Conservation (phyloP, 2,113 vertebrate species). For the Crotalus tigris region DNA sequence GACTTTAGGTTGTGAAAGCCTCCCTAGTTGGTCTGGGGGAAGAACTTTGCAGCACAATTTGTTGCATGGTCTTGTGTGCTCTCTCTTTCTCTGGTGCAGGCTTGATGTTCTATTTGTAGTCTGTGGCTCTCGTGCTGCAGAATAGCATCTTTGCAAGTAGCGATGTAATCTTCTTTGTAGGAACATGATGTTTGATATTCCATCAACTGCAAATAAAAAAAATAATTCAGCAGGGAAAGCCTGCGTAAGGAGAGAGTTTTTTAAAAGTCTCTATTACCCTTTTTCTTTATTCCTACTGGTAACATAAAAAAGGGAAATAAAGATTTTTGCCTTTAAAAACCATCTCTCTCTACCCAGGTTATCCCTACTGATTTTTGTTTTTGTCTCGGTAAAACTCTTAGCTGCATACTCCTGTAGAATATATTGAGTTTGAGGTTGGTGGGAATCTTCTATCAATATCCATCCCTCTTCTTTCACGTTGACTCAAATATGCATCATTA, state of each 20-base stretch:
- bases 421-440: not conserved
- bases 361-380: not conserved
- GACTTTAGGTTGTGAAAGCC: conserved; percentile 26
- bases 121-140: not conserved
- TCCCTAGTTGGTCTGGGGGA: not conserved
- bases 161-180: not conserved
- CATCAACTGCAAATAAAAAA: not conserved
- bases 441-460: not conserved
- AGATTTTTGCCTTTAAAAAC: not conserved
- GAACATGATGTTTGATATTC: conserved; percentile 6
- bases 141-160: not conserved
- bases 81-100: not conserved
- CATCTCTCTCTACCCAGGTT: not conserved
- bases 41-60: not conserved
- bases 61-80: not conserved
- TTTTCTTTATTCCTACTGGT: not conserved
- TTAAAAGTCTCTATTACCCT: not conserved
- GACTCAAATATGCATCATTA: not conserved
- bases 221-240: not conserved
- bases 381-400: not conserved
- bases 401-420: not conserved
- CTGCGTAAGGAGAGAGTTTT: not conserved
- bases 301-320: not conserved
- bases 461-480: not conserved
- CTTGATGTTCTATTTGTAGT: conserved; percentile 9